A percentile compares a stretch with the other conserved stretches of the same genome.
phyloP scores from a whole-genome alignment of 2,888 invertebrate genomes.

The Lasioglossum leucozonium region DNA sequence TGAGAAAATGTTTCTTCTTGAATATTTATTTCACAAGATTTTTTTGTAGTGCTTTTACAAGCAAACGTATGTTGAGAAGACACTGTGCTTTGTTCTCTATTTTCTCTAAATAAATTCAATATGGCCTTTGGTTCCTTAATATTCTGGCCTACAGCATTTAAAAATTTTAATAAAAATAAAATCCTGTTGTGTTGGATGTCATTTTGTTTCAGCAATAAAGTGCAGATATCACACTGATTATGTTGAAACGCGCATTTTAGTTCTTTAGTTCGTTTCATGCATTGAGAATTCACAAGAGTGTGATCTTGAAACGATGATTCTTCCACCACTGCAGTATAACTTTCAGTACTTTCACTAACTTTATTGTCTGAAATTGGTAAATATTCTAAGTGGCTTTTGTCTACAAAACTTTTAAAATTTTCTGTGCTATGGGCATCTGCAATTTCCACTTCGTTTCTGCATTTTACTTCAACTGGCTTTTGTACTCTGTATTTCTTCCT shows the following conservation, averaged over 20 bases:
- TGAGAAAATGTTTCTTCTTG: conserved; percentile 46
- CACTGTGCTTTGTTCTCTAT: conserved; percentile 37
- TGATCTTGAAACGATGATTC: conserved; percentile 40
- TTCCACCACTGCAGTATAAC: conserved; percentile 36
- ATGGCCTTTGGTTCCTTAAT: conserved; percentile 44
- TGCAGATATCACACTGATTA: conserved; percentile 39
- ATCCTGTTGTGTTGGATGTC: conserved; percentile 46
- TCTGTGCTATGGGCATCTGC: conserved; percentile 72
- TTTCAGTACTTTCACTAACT: conserved; percentile 64
- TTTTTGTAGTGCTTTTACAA: conserved; percentile 37
- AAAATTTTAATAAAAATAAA: conserved; percentile 38
- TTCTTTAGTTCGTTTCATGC: conserved; percentile 36
- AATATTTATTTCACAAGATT: conserved; percentile 36
- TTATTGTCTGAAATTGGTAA: conserved; percentile 66
- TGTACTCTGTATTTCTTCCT: conserved; percentile 59
- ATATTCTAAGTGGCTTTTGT: conserved; percentile 36
- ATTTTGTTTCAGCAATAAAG: conserved; percentile 40
- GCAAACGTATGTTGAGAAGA: conserved; percentile 35
- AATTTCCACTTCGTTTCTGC: conserved; percentile 60
- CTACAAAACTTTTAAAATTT: conserved; percentile 46
- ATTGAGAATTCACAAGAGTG: conserved; percentile 33
- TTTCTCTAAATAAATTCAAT: conserved; percentile 41
- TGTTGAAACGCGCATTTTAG: conserved; percentile 38
- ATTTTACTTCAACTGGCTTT: conserved; percentile 35
- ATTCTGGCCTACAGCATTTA: conserved; percentile 46